Percentiles rank a stretch among this genome's conserved stretches.
These are phyloP conservation scores for Takifugu rubripes DNA, from an alignment of 2,797 vertebrate species.

Conservation along the genomic window DNA sequence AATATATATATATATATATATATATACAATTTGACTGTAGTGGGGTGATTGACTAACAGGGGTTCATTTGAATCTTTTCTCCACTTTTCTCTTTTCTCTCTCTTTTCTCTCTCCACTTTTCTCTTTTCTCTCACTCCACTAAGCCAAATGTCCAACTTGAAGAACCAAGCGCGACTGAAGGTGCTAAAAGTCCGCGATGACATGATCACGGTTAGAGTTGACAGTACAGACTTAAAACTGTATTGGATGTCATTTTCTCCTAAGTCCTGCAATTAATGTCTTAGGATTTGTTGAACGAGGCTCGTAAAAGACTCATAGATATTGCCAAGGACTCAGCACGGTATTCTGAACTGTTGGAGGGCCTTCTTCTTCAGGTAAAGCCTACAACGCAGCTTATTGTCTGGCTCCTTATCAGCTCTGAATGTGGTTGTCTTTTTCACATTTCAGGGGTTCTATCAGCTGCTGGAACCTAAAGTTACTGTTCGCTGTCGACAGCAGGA, in stretches of 20 bases:
- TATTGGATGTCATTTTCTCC: not conserved
- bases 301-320: constrained; percentile 83
- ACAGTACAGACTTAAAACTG: not conserved
- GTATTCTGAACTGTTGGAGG: constrained; percentile 86
- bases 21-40: too few species aligned
- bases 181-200: constrained; percentile 92
- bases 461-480: constrained; percentile 85
- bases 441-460: constrained; percentile 87
- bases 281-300: constrained; percentile 82
- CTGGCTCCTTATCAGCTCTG: not conserved
- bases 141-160: constrained; percentile 96
- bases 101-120: not conserved
- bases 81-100: not conserved
- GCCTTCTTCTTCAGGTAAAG: constrained; percentile 89
- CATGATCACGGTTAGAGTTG: constrained; percentile 86
- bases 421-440: not conserved
- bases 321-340: constrained; percentile 82
- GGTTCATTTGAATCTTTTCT: too few species aligned
- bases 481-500: constrained; percentile 90
- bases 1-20: too few species aligned
- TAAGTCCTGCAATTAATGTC: not conserved
- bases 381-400: not conserved
- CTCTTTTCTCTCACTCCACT: not conserved
- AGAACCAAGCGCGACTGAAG: constrained; percentile 94
- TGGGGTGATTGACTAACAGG: too few species aligned